Evolutionary conservation across 37 sponge, comb jelly and placozoan species (phyloP).

Genomic region (Halichondria panicea): DNA sequence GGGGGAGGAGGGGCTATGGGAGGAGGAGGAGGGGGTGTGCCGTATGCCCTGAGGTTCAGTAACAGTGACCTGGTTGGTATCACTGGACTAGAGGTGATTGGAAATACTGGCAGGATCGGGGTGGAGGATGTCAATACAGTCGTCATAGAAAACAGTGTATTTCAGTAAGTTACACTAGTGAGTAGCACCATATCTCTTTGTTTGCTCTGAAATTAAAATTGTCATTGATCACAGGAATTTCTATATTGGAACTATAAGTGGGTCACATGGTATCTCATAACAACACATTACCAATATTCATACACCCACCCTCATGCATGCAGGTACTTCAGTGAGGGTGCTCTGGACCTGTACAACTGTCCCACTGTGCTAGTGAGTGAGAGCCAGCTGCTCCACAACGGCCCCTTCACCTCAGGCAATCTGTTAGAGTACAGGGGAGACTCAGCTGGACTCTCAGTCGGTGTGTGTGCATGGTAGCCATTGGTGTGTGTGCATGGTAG

Average conservation of each 20-base stretch:
- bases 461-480: constrained; percentile 4
- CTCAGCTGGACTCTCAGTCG: constrained; percentile 44
- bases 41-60: constrained; percentile 18
- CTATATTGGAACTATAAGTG: no score
- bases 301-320: background rate
- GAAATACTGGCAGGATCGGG: constrained; percentile 22
- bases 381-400: constrained; percentile 29
- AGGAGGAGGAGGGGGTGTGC: background rate
- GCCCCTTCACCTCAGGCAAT: background rate
- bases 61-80: constrained; percentile 2
- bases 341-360: constrained; percentile 46
- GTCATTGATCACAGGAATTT: no score
- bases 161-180: constrained; percentile 14
- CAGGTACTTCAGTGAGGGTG: constrained; percentile 30
- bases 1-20: background rate
- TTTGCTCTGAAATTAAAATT: no score
- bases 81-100: constrained; percentile 7
- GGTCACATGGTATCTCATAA: no score
- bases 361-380: constrained; percentile 4
- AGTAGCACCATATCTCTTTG: background rate
- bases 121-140: constrained; percentile 9
- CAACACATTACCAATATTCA: no score
- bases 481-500: no score
- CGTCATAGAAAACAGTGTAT: constrained; percentile 23
- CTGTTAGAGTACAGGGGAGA: constrained; percentile 22